Conservation (phyloP, 2,888 invertebrate genomes). For the Monoplex corrugatus region DNA sequence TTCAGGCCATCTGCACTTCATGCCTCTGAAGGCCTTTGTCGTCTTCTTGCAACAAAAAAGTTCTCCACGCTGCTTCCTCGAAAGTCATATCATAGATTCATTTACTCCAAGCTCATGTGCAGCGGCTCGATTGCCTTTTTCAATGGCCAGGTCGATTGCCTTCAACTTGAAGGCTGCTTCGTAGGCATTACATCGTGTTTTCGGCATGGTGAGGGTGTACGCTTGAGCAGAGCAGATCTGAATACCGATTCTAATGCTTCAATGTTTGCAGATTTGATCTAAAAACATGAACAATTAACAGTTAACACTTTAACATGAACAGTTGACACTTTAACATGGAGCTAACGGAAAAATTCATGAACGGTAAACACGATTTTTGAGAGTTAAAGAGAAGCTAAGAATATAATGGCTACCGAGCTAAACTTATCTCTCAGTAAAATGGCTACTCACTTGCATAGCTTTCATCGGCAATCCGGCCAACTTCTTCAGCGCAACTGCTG, state of each 20-base stretch:
- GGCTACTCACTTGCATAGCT: too few species aligned
- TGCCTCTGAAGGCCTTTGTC: not conserved
- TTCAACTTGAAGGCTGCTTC: not conserved
- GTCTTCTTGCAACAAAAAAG: not conserved
- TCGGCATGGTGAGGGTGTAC: constrained; percentile 6
- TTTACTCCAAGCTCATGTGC: not conserved
- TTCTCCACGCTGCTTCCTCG: not conserved
- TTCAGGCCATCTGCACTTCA: constrained; percentile 46
- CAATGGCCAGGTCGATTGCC: not conserved
- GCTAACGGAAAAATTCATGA: constrained; percentile 6
- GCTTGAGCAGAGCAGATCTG: not conserved
- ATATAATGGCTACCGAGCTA: too few species aligned
- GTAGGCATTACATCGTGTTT: not conserved
- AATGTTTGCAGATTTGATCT: constrained; percentile 11
- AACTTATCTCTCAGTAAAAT: too few species aligned
- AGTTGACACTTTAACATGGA: not conserved
- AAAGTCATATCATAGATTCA: not conserved
- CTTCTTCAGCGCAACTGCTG: too few species aligned
- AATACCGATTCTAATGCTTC: not conserved
- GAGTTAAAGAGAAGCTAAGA: not conserved
- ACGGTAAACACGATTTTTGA: not conserved
- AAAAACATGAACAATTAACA: constrained; percentile 26
- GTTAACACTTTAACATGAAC: too few species aligned
- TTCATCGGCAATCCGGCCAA: too few species aligned
- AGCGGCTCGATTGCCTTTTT: not conserved